Evolutionary conservation across 2,113 vertebrate genomes (phyloP).

Genomic region (Casuarius casuarius): DNA sequence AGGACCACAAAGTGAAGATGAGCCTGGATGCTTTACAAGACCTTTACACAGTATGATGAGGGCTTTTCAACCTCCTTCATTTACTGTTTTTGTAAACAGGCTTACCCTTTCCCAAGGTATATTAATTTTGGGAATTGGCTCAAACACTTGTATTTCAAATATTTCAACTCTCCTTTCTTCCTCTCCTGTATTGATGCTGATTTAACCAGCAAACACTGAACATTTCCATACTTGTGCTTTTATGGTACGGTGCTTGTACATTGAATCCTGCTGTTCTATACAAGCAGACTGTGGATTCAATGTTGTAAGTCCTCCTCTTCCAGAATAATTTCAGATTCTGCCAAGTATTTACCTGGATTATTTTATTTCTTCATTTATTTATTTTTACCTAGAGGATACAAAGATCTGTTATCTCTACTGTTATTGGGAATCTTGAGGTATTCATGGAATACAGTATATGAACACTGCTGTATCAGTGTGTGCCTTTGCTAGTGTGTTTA

Average conservation of each 20-base stretch:
- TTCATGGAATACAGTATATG: neutral
- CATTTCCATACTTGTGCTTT: neutral
- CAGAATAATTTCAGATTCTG: neutral
- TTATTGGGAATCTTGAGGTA: neutral
- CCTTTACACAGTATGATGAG: neutral
- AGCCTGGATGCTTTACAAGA: neutral
- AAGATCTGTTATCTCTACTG: neutral
- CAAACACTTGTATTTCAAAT: neutral
- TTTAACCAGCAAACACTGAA: neutral
- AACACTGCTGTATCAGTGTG: neutral
- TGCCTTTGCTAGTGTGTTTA: neutral
- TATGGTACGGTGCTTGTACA: neutral
- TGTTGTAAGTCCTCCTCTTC: neutral
- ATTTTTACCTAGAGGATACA: neutral
- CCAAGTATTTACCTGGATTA: neutral
- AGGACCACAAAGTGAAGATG: neutral
- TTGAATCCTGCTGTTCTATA: neutral
- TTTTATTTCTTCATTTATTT: too few species aligned
- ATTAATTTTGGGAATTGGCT: neutral
- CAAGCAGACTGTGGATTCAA: neutral
- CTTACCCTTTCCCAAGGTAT: neutral
- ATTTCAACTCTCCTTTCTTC: neutral
- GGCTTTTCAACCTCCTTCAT: neutral
- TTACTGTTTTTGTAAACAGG: neutral
- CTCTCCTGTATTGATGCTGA: neutral